These are phyloP conservation scores for Gymnocheta viridis DNA, from an alignment of 2,888 invertebrate genomes.

Conservation along the genomic window DNA sequence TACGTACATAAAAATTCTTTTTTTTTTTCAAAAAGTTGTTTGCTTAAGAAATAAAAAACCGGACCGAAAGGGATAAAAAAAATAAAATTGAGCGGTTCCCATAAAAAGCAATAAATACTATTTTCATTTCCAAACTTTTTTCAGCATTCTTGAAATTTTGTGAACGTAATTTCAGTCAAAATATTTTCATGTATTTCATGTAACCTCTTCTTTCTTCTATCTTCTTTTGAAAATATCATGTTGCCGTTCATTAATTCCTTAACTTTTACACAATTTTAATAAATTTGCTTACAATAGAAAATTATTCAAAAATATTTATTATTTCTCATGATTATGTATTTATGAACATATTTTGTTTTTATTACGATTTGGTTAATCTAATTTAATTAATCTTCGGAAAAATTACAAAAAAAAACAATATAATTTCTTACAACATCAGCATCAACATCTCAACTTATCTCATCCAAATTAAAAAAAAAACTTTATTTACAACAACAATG, in stretches of 20 bases:
- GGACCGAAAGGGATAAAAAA: too few species aligned
- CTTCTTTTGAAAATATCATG: not conserved
- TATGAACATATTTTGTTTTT: not conserved
- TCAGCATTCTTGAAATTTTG: not conserved
- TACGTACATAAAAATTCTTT: too few species aligned
- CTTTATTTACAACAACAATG: constrained; percentile 32
- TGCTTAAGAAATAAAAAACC: too few species aligned
- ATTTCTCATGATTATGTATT: constrained; percentile 40
- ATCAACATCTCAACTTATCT: constrained; percentile 7
- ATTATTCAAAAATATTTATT: constrained; percentile 6
- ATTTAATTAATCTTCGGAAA: constrained; percentile 44
- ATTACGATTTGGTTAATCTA: constrained; percentile 21
- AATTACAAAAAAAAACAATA: not conserved
- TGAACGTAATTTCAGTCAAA: not conserved
- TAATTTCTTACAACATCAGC: constrained; percentile 28
- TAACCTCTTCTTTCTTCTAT: not conserved
- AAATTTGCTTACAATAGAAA: constrained; percentile 49
- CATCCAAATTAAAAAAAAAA: constrained; percentile 25
- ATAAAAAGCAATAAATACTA: not conserved
- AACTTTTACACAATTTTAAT: constrained; percentile 8
- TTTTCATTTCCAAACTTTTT: not conserved
- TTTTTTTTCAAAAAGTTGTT: too few species aligned
- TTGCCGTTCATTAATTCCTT: not conserved
- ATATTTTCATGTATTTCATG: not conserved
- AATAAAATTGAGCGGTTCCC: not conserved